phyloP scores from a whole-genome alignment of 2,113 vertebrate genomes.

The Manacus vitellinus region DNA sequence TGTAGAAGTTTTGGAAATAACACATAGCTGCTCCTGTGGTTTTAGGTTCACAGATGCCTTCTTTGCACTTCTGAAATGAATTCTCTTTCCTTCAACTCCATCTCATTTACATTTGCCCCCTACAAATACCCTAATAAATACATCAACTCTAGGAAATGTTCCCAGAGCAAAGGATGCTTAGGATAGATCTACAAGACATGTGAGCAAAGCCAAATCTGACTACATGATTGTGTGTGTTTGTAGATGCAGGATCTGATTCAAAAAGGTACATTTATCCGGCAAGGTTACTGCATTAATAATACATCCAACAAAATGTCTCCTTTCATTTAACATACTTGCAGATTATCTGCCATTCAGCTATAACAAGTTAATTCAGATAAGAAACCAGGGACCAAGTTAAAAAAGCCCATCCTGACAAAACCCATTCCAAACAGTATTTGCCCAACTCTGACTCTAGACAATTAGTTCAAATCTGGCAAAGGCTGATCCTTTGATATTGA shows the following conservation, averaged over 20 bases:
- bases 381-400: neutral
- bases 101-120: neutral
- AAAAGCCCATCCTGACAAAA: neutral
- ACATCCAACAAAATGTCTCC: neutral
- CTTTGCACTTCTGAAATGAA: neutral
- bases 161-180: neutral
- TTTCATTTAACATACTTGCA: neutral
- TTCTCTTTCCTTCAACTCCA: neutral
- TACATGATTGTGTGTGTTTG: neutral
- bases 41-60: neutral
- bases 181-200: neutral
- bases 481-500: neutral
- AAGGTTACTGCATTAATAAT: neutral
- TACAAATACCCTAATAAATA: neutral
- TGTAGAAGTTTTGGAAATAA: neutral
- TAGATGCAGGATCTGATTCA: neutral
- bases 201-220: neutral
- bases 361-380: neutral
- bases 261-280: neutral
- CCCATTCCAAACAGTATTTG: neutral
- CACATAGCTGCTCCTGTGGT: fast-evolving
- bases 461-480: slow-evolving; percentile 12
- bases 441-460: neutral
- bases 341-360: neutral
- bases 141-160: neutral